Evolutionary conservation across 2,888 invertebrate species (phyloP).

Genomic region (Dolichomitus sp.): DNA sequence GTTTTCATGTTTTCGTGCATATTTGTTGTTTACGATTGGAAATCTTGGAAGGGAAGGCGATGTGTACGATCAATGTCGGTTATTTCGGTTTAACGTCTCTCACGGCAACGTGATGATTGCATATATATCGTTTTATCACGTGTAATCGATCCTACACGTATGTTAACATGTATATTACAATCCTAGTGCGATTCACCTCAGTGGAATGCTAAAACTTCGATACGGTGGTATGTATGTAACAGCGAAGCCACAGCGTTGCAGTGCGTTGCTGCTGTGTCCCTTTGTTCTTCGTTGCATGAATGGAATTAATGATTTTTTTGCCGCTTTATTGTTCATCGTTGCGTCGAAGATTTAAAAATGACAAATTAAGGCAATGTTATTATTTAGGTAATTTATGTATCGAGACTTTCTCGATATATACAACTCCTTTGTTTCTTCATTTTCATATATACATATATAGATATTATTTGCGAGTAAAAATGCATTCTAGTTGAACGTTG

Average conservation of each 20-base stretch:
- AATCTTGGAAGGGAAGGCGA: background rate
- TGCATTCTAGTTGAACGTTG: background rate
- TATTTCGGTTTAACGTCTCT: background rate
- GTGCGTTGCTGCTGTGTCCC: background rate
- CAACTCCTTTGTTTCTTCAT: background rate
- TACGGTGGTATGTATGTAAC: background rate
- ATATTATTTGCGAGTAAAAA: background rate
- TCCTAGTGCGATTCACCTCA: background rate
- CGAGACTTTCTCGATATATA: background rate
- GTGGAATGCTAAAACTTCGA: background rate
- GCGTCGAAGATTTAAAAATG: background rate
- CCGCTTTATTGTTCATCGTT: background rate
- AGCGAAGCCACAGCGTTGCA: background rate
- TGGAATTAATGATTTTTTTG: background rate
- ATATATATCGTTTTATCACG: conserved; percentile 8
- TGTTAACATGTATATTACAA: conserved; percentile 13
- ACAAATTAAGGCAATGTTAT: background rate
- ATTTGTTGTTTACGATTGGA: background rate
- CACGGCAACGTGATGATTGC: conserved; percentile 13
- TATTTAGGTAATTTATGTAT: background rate
- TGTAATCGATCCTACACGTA: conserved; percentile 36
- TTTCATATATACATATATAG: background rate
- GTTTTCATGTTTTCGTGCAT: conserved; percentile 34
- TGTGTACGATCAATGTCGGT: background rate
- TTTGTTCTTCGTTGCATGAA: background rate